Evolutionary conservation across 2,888 invertebrate genomes (phyloP).

Genomic region (Thecocarcelia acutangulata): DNA sequence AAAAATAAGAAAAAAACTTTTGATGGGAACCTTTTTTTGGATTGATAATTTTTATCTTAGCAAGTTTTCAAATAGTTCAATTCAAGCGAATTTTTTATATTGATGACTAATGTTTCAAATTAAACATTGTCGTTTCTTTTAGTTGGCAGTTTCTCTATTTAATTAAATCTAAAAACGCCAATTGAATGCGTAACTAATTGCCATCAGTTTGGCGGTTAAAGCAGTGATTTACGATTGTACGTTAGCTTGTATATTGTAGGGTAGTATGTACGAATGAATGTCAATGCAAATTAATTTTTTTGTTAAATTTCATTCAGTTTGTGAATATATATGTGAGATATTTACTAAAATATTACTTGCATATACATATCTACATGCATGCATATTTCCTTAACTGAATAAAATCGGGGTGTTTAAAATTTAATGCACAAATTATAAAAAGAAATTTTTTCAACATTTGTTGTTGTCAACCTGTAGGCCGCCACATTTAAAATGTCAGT

Average conservation of each 20-base stretch:
- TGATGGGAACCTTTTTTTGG: too few species aligned
- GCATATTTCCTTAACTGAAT: neutral
- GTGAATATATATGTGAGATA: conserved; percentile 1
- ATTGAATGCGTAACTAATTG: conserved; percentile 34
- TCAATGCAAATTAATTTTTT: too few species aligned
- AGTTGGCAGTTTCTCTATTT: conserved; percentile 12
- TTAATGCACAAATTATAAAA: conserved; percentile 2
- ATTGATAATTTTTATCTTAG: neutral
- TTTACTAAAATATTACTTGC: conserved; percentile 3
- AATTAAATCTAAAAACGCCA: conserved; percentile 25
- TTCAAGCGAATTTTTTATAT: neutral
- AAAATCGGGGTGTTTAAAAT: conserved; percentile 1
- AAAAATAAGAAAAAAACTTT: too few species aligned
- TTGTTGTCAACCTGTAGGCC: conserved; percentile 50
- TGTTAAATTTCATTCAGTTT: neutral
- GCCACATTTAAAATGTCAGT: conserved; percentile 54
- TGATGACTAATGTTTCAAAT: neutral
- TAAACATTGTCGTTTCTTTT: neutral
- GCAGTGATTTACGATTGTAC: neutral
- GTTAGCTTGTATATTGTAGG: too few species aligned
- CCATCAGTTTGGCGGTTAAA: conserved; percentile 12
- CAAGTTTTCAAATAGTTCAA: too few species aligned
- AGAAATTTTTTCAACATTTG: neutral
- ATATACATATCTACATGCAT: neutral
- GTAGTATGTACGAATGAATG: too few species aligned